Evolutionary conservation across 2,113 vertebrate species (phyloP), one percentile per base, ranked within the genome.

Genomic region (Sylvia atricapilla): DNA sequence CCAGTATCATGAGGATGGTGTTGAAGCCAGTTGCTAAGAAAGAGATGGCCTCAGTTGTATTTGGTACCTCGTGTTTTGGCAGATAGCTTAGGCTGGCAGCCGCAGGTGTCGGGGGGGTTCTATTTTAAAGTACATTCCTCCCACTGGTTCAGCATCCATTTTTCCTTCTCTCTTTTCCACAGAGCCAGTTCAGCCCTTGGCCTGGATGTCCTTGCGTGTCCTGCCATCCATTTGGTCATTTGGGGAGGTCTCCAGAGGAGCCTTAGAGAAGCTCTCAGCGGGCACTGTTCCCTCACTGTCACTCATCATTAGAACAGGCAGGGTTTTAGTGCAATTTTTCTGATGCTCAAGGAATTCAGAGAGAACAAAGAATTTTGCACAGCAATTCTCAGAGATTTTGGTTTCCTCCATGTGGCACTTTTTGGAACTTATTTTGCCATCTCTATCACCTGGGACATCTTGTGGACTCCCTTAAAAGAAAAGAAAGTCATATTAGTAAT

Each of bases 271-370:
- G 88, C 97, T 98, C 58, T 98, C 97, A 0, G 97, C 97, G 24
- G 98, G 93, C 20, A 98, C 97, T 1, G 95, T 66, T 41, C 98
- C 97, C 53, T 99, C 98, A 1, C 97, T 81, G 35, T 99, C 98
- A 15, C 98, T 99, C 99, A 99, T 98, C 89, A 99, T 99, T 87
- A 99, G 98, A 67, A 99, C 99, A n/a, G 98, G 98, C 16, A 98
- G 98, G 68, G 96, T 98, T 97, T 99, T 99, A 96, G 98, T 99
- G 98, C 99, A 99, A 97, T 93, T 99, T 95, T 97, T 98, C 98
- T 99, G 98, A 78, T 99, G 99, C 92, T 99, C 98, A 19, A 98
- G 80, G 91, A 99, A 99, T 88, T 99, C 99, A 0, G 98, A 96
- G 72, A 99, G 94, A 53, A 98, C 98, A 60, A 99, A 99, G 98